phyloP scores from a whole-genome alignment of 2,888 invertebrate genomes.

The Coenonympha glycerion region DNA sequence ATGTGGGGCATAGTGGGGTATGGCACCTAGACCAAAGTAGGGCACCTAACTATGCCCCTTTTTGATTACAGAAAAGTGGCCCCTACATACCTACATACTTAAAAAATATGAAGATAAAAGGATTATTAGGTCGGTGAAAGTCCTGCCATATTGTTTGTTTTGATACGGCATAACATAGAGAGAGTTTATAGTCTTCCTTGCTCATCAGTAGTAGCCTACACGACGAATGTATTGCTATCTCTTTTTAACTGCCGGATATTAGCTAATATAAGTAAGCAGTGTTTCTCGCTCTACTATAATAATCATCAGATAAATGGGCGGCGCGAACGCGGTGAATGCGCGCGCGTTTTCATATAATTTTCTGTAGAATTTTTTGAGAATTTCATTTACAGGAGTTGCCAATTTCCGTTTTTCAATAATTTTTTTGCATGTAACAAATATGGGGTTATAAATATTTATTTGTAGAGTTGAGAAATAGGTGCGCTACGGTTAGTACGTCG shows the following conservation, averaged over 20 bases:
- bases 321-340: constrained; percentile 43
- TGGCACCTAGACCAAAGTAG: no score
- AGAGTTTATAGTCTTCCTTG: not conserved
- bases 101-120: no score
- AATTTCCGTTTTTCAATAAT: not conserved
- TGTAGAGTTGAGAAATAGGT: no score
- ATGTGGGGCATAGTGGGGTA: no score
- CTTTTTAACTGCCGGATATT: constrained; percentile 35
- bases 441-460: no score
- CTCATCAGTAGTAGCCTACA: not conserved
- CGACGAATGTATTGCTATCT: constrained; percentile 28
- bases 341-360: constrained; percentile 41
- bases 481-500: no score
- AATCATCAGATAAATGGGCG: constrained; percentile 42
- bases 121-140: not conserved
- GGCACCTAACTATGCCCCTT: no score
- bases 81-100: no score
- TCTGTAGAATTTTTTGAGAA: not conserved
- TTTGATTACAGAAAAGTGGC: no score
- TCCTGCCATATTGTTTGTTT: constrained; percentile 8
- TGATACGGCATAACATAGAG: not conserved
- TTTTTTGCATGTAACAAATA: not conserved
- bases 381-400: no score
- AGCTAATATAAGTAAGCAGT: constrained; percentile 25
- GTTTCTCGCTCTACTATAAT: constrained; percentile 53